Evolutionary conservation across 2,113 vertebrate genomes (phyloP).

Genomic region (Trichechus manatus): DNA sequence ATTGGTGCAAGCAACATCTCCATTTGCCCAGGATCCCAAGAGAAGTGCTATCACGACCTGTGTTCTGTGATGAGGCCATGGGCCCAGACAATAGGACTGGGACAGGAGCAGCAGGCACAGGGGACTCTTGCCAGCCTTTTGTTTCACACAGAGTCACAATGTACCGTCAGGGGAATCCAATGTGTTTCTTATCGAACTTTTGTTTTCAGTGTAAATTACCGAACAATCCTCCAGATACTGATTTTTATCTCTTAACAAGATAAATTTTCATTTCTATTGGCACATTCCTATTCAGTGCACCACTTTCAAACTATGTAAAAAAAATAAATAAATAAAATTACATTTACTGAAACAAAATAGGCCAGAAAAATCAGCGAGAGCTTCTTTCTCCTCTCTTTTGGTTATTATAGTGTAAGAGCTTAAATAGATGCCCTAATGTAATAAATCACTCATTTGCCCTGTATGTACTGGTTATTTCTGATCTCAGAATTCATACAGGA

Average conservation of each 20-base stretch:
- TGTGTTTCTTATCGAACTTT: constrained; percentile 69
- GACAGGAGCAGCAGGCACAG: background rate
- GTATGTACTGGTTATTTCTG: constrained; percentile 14
- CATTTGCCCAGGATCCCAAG: background rate
- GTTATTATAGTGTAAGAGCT: background rate
- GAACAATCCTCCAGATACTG: constrained; percentile 78
- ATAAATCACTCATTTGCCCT: background rate
- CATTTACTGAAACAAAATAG: constrained; percentile 71
- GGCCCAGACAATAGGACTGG: constrained; percentile 71
- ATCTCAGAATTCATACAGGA: background rate
- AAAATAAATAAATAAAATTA: constrained; percentile 61
- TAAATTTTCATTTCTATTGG: constrained; percentile 71
- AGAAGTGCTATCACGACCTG: background rate
- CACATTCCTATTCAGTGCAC: constrained; percentile 64
- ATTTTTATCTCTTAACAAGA: constrained; percentile 77
- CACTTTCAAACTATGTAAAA: constrained; percentile 69
- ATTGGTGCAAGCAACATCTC: constrained; percentile 17
- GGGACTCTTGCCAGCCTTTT: constrained; percentile 66
- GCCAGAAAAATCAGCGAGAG: background rate
- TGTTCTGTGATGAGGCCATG: background rate
- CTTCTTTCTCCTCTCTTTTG: background rate
- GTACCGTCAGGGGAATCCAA: constrained; percentile 45
- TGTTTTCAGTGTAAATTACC: constrained; percentile 77
- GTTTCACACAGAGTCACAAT: constrained; percentile 55
- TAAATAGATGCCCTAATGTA: background rate